A percentile compares a stretch with the other conserved stretches of the same genome.
These are phyloP conservation scores for Nyctalus aviator DNA, from an alignment of 2,797 vertebrate genomes.

Conservation along the genomic window DNA sequence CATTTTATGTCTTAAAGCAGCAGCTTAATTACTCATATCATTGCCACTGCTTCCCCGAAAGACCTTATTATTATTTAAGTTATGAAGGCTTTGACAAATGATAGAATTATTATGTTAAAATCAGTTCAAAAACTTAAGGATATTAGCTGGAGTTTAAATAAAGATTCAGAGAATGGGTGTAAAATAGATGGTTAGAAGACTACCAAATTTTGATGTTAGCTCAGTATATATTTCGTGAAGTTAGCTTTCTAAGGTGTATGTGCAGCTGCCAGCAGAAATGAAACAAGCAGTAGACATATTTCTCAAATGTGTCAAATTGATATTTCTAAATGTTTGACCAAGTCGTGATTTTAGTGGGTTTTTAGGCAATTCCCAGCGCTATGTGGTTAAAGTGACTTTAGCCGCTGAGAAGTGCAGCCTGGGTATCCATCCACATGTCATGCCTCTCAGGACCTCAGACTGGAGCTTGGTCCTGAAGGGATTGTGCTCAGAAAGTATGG, in stretches of 20 bases:
- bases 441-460: neutral
- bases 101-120: slow-evolving; percentile 63
- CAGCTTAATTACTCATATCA: slow-evolving; percentile 69
- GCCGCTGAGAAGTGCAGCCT: neutral
- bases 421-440: slow-evolving; percentile 54
- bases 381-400: slow-evolving; percentile 42
- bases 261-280: neutral
- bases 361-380: neutral
- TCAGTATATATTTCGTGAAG: slow-evolving; percentile 13
- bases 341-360: neutral
- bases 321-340: slow-evolving; percentile 40
- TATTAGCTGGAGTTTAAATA: slow-evolving; percentile 53
- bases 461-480: neutral
- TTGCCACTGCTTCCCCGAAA: slow-evolving; percentile 70
- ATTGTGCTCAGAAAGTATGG: slow-evolving; percentile 46
- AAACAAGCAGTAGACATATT: slow-evolving; percentile 39
- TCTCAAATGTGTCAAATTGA: neutral
- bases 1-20: slow-evolving; percentile 6
- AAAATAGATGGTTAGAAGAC: neutral
- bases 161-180: neutral
- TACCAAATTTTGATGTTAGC: slow-evolving; percentile 1
- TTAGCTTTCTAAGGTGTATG: slow-evolving; percentile 41
- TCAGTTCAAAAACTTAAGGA: slow-evolving; percentile 30
- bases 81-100: slow-evolving; percentile 36
- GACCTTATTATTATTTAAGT: slow-evolving; percentile 13